Percentiles rank a stretch among this genome's conserved stretches.
These are phyloP conservation scores for Drosophila kikkawai DNA, from an alignment of 1,140 invertebrate species.

Conservation along the genomic window DNA sequence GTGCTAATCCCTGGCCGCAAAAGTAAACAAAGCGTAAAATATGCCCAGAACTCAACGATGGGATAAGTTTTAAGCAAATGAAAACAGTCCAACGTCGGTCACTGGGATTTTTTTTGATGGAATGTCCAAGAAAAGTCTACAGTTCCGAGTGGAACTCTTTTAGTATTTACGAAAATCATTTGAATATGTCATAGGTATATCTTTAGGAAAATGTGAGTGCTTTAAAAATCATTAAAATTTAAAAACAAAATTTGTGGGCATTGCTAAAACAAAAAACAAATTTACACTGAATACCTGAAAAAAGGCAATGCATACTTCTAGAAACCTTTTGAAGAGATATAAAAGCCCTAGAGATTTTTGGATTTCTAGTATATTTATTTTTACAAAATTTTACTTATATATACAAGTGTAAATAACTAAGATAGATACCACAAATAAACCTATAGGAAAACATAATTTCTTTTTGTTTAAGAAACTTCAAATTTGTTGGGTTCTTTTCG, in stretches of 20 bases:
- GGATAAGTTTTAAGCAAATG: slow-evolving; percentile 17
- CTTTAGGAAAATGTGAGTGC: too few relatives aligned
- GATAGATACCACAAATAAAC: background rate
- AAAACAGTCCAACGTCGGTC: slow-evolving; percentile 45
- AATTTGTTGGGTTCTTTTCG: background rate
- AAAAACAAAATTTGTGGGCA: too few relatives aligned
- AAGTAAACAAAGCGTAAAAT: slow-evolving; percentile 66
- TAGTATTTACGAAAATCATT: background rate
- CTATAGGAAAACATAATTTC: too few relatives aligned
- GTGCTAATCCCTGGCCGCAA: slow-evolving; percentile 52
- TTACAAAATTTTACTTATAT: background rate
- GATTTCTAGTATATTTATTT: background rate
- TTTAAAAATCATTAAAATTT: too few relatives aligned
- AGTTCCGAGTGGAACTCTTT: background rate
- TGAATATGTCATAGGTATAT: background rate
- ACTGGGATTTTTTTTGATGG: background rate
- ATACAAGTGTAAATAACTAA: background rate
- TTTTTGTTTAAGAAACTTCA: background rate
- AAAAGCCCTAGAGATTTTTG: background rate
- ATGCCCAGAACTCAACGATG: slow-evolving; percentile 24
- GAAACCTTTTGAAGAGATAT: background rate
- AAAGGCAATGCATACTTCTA: background rate
- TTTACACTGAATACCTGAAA: too few relatives aligned
- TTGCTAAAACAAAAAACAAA: too few relatives aligned
- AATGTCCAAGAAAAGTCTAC: background rate